Base-by-base conservation (phyloP, 30 jellyfish, hydroid and myxozoan species). In the Aurelia sp. region DNA sequence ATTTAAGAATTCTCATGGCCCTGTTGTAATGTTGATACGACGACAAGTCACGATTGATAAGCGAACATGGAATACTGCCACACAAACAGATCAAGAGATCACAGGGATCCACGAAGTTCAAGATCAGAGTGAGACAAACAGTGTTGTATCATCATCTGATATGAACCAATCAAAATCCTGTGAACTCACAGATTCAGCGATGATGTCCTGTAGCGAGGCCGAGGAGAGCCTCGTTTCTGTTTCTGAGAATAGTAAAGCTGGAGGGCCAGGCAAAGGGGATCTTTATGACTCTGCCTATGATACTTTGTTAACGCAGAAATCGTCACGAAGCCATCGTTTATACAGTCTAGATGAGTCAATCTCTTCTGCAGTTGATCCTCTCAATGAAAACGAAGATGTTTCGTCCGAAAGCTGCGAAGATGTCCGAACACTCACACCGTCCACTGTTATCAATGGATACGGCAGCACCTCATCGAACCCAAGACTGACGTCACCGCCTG, bases 241-340 rank as follows among this genome's bases (percentile, higher is more conserved):
- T 4, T 66, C 91, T 31, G 86, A 73, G 50, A 81, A 90, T 30
- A 74, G 66, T 76, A 96, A 85, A 18, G 20, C 61, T 40, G 78
- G 74, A n/a, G 84, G 78, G 2, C 81, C 85, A 19, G 57, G 66
- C 52, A 76, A 86, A 86, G 69, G 85, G 13, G 96, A 91, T 20
- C 67, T 71, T 15, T 94, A 94, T 89, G 99, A 94, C 63, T 94
- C 99, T 4, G 99, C 99, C 7, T 94, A 94, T 81, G 99, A 94
- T 66, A 94, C 99, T 11, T 61, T 94, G 79, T 31, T 93, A 83
- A 93, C 98, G 66, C 96, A 94, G 60, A 89, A 85, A 72, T 94
- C 99, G 53, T 88, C 95, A 57, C 95, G 97, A 6, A 89, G 95
- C 84, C 44, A 41, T 53, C 97, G 96, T 47, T 27, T 35, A 41